Conservation (phyloP, 53 echinoderm and acorn worm genomes). For the Mesocentrotus franciscanus region DNA sequence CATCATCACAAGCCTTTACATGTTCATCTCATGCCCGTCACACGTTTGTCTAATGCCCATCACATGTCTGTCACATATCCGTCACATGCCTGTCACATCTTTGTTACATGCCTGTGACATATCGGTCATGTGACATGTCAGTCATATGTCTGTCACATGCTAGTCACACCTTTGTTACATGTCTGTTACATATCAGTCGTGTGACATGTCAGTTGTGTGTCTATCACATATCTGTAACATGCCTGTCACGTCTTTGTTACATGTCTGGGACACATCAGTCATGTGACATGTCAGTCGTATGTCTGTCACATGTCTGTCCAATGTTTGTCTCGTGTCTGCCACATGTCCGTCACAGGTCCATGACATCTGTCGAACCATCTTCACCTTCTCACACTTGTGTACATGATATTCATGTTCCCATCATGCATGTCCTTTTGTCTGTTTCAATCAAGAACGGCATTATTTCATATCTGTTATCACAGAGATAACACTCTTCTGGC, state of each 20-base stretch:
- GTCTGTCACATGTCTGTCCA: background rate
- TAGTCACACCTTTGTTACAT: background rate
- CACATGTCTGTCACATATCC: background rate
- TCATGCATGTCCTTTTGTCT: background rate
- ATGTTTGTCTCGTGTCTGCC: background rate
- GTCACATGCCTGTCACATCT: background rate
- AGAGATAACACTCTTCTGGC: no score
- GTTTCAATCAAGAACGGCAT: no score
- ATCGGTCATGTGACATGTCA: background rate
- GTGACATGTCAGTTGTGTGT: background rate
- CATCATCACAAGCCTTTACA: conserved; percentile 22
- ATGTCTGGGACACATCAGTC: background rate
- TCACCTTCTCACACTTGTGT: background rate
- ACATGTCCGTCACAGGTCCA: background rate
- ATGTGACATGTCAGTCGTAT: background rate
- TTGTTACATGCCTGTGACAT: background rate
- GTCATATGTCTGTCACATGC: background rate
- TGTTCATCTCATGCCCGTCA: background rate
- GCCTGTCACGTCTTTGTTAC: background rate
- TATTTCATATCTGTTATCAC: no score
- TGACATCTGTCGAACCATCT: background rate
- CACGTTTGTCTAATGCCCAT: background rate
- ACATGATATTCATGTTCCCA: background rate
- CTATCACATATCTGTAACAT: background rate
- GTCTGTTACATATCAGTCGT: background rate